phyloP scores from a whole-genome alignment of 2,797 vertebrate genomes.

The Spheniscus humboldti region DNA sequence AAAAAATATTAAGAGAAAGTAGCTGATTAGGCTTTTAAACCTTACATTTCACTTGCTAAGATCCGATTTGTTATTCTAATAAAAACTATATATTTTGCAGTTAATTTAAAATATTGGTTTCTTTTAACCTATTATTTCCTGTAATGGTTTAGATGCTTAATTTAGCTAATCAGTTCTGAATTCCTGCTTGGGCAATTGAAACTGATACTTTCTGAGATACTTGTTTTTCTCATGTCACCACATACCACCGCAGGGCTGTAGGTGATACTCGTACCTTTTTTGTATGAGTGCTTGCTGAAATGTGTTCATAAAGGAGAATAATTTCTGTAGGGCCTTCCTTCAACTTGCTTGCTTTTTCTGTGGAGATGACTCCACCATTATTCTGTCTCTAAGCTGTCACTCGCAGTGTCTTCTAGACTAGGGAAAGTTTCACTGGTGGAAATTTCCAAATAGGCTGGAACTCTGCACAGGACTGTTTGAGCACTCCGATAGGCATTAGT shows the following conservation, averaged over 20 bases:
- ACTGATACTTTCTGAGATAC: neutral
- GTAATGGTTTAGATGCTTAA: neutral
- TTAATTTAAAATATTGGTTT: neutral
- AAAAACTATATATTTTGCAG: neutral
- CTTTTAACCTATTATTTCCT: neutral
- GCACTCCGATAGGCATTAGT: neutral
- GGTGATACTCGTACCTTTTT: neutral
- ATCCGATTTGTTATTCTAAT: neutral
- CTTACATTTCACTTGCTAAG: neutral
- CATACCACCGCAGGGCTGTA: neutral
- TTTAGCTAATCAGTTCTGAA: neutral
- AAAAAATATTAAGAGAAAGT: neutral
- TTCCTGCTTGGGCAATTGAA: neutral
- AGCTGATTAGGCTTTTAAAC: neutral
- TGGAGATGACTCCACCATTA: neutral
- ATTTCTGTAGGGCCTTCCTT: neutral
- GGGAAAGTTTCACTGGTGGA: neutral
- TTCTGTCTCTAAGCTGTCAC: neutral
- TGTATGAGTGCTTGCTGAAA: neutral
- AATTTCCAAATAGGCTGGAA: neutral
- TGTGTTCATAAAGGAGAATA: neutral
- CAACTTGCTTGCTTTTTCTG: neutral
- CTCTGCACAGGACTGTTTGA: neutral
- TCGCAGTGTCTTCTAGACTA: neutral
- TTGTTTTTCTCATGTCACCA: neutral